These are phyloP conservation scores for Drosophila austrosaltans DNA, from an alignment of 2,888 invertebrate genomes.

Conservation along the genomic window DNA sequence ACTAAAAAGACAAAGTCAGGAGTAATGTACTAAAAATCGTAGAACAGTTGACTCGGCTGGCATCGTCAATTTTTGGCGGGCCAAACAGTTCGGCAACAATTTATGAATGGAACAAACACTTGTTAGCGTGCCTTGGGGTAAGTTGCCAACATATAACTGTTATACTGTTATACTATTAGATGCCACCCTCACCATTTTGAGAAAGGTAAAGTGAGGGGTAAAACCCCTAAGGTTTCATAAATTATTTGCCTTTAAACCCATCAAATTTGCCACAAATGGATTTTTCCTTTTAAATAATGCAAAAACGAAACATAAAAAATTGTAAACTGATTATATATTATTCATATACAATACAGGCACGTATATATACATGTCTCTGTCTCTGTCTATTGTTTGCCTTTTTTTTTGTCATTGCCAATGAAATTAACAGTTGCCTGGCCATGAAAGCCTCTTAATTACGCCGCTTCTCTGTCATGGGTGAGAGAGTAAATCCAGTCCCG, in stretches of 20 bases:
- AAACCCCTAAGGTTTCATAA: neutral
- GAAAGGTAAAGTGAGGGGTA: neutral
- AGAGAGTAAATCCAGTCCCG: neutral
- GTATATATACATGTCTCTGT: no score
- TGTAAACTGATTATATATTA: no score
- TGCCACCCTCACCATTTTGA: neutral
- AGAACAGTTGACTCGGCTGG: slow-evolving; percentile 31
- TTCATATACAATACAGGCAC: no score
- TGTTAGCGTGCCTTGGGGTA: slow-evolving; percentile 68
- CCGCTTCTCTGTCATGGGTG: neutral
- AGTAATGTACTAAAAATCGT: slow-evolving; percentile 58
- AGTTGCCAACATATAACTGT: slow-evolving; percentile 18
- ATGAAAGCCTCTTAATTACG: slow-evolving; percentile 6
- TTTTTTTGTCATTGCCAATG: slow-evolving; percentile 5
- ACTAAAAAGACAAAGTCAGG: slow-evolving; percentile 32
- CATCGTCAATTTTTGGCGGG: slow-evolving; percentile 9
- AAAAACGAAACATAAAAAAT: neutral
- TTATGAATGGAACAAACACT: slow-evolving; percentile 80
- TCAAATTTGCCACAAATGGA: neutral
- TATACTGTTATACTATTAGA: slow-evolving; percentile 25
- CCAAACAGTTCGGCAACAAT: slow-evolving; percentile 49
- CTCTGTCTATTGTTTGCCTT: neutral
- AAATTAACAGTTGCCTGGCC: slow-evolving; percentile 11
- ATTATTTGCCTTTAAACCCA: no score
- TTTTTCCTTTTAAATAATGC: neutral